phyloP scores from a whole-genome alignment of 2,888 invertebrate species.

The Vesta saturnalis region DNA sequence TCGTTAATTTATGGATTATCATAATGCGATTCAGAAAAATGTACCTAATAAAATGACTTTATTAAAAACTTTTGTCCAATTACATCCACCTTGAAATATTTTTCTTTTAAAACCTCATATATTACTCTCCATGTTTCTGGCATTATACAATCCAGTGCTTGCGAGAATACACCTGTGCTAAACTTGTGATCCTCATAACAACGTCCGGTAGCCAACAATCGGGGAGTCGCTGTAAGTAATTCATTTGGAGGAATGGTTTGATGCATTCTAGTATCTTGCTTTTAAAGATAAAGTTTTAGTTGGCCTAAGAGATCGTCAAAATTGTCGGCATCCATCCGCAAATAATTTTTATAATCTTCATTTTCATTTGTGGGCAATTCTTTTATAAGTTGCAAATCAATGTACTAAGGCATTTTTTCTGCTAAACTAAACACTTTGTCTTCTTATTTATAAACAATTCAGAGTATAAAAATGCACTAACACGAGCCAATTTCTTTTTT shows the following conservation, averaged over 20 bases:
- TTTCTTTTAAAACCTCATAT: neutral
- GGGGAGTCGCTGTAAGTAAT: slow-evolving; percentile 7
- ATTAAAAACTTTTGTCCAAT: neutral
- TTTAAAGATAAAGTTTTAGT: no score
- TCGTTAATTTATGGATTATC: neutral
- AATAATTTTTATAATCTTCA: no score
- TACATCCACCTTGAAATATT: slow-evolving; percentile 18
- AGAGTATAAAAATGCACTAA: no score
- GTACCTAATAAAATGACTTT: no score
- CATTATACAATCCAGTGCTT: slow-evolving; percentile 7
- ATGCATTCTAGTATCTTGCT: slow-evolving; percentile 23
- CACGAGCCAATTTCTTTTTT: no score
- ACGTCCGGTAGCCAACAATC: slow-evolving; percentile 21
- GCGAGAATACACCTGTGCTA: slow-evolving; percentile 4
- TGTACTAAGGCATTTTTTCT: neutral
- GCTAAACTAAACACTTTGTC: neutral
- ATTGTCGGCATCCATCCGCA: no score
- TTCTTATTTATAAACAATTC: no score
- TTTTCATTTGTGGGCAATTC: no score
- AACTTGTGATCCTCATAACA: neutral
- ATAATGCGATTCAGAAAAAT: no score
- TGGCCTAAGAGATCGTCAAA: no score
- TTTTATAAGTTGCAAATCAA: no score
- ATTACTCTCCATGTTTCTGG: slow-evolving; percentile 12
- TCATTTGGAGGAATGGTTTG: slow-evolving; percentile 18